phyloP scores from a whole-genome alignment of 2,888 invertebrate genomes.

The Tipula unca region DNA sequence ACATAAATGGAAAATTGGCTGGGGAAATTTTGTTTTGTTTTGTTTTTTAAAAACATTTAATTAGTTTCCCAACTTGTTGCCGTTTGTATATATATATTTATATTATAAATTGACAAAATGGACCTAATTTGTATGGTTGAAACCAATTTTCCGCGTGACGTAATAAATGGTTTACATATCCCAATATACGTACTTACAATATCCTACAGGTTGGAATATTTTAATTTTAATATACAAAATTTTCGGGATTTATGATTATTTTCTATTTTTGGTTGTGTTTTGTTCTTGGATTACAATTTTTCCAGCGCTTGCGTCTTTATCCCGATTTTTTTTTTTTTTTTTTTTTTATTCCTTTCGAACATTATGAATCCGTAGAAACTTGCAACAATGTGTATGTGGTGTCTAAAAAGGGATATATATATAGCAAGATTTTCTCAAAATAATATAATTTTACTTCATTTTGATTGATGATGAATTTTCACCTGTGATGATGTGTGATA shows the following conservation, averaged over 20 bases:
- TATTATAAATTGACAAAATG: not conserved
- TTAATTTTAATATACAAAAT: not conserved
- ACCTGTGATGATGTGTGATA: not conserved
- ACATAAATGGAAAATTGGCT: not conserved
- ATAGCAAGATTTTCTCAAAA: not conserved
- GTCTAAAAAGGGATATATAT: not conserved
- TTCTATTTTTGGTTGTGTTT: not conserved
- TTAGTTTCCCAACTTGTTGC: not conserved
- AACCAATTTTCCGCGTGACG: not conserved
- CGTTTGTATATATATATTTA: not conserved
- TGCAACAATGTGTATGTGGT: not conserved
- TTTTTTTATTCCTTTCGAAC: not conserved
- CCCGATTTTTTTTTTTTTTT: not conserved
- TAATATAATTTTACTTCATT: not conserved
- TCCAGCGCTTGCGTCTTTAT: slow-evolving; percentile 8
- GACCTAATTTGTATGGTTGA: not conserved
- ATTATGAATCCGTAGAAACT: not conserved
- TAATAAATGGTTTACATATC: not conserved
- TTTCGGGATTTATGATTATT: not conserved
- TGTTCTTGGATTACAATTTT: not conserved
- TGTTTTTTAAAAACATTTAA: not conserved
- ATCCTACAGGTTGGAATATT: not conserved
- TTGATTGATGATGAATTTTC: not conserved
- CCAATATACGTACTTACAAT: not conserved
- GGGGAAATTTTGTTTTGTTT: not conserved